A percentile compares a stretch with the other conserved stretches of the same genome.
These are phyloP conservation scores for Meleagris gallopavo DNA, from an alignment of 2,113 vertebrate species.

Conservation along the genomic window DNA sequence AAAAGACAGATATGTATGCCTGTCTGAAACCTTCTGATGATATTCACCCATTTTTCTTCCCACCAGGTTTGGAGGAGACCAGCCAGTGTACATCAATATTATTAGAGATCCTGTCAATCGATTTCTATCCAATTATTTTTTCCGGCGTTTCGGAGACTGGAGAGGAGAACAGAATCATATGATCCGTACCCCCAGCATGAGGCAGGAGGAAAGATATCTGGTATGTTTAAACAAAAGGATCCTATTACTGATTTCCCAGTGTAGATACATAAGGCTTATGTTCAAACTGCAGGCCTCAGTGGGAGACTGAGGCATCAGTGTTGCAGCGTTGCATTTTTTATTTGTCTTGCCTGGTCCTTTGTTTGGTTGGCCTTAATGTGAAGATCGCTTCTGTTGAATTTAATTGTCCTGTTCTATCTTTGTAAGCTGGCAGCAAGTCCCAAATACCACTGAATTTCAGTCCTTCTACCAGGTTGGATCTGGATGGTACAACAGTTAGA, in stretches of 20 bases:
- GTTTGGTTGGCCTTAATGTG: not conserved
- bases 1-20: fast-evolving
- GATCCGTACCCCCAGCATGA: slow-evolving; percentile 96
- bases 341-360: not conserved
- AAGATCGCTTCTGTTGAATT: not conserved
- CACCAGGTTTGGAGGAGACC: slow-evolving; percentile 93
- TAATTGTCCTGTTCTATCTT: not conserved
- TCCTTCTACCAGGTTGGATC: not conserved
- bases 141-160: slow-evolving; percentile 98
- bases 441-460: fast-evolving
- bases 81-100: slow-evolving; percentile 98
- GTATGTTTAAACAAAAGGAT: slow-evolving; percentile 76
- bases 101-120: slow-evolving; percentile 96
- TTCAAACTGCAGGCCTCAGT: not conserved
- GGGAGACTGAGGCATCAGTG: not conserved
- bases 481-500: not conserved
- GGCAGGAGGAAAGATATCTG: slow-evolving; percentile 96
- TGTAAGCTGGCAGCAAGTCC: not conserved
- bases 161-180: slow-evolving; percentile 98
- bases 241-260: not conserved
- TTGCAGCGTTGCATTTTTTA: not conserved
- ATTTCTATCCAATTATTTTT: slow-evolving; percentile 98
- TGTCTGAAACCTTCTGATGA: slow-evolving; percentile 7
- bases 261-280: not conserved
- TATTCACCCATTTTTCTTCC: slow-evolving; percentile 8